These are phyloP conservation scores for Acleris literana DNA, from an alignment of 2,888 invertebrate genomes.

Conservation along the genomic window DNA sequence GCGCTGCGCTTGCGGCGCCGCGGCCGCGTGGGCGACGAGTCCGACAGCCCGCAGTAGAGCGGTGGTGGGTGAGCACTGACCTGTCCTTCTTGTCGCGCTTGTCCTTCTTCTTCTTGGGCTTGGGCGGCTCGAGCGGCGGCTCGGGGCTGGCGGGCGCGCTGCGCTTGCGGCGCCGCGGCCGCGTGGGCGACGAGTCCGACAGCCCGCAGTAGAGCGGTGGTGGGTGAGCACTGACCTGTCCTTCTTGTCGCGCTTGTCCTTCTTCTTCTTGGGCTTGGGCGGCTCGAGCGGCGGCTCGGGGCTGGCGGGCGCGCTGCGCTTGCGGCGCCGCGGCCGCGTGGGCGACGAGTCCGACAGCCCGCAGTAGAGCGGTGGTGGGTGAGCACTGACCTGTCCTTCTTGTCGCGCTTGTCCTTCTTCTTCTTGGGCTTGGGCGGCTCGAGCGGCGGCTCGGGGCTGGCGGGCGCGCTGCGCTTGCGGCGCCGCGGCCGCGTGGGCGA, in stretches of 20 bases:
- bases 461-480: slow-evolving; percentile 72
- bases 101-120: slow-evolving; percentile 80
- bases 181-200: slow-evolving; percentile 73
- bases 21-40: slow-evolving; percentile 74
- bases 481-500: slow-evolving; percentile 70
- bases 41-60: slow-evolving; percentile 71
- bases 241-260: slow-evolving; percentile 78
- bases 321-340: slow-evolving; percentile 67
- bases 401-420: slow-evolving; percentile 79
- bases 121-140: slow-evolving; percentile 49
- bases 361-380: too few species aligned
- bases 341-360: slow-evolving; percentile 75
- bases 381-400: slow-evolving; percentile 63
- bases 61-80: slow-evolving; percentile 40
- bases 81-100: slow-evolving; percentile 78
- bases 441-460: slow-evolving; percentile 61
- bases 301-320: slow-evolving; percentile 73
- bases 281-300: slow-evolving; percentile 57
- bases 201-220: too few species aligned
- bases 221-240: slow-evolving; percentile 55
- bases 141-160: slow-evolving; percentile 74
- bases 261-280: slow-evolving; percentile 77
- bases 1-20: slow-evolving; percentile 72
- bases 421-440: slow-evolving; percentile 70
- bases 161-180: slow-evolving; percentile 69